phyloP scores from a whole-genome alignment of 2,113 vertebrate species.

The Thalassarche chlororhynchos region DNA sequence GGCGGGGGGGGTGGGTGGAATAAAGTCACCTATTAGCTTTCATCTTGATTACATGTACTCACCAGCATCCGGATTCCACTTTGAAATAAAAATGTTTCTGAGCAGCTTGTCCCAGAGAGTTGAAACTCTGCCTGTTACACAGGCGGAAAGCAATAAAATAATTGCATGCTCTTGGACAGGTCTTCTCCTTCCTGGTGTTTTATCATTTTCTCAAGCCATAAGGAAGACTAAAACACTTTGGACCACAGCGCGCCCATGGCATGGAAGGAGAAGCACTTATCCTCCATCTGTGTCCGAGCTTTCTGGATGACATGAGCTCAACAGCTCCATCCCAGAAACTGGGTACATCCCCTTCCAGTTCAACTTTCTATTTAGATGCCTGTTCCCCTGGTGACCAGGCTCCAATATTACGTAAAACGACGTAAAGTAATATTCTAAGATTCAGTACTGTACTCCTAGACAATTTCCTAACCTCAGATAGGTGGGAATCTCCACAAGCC shows the following conservation, averaged over 20 bases:
- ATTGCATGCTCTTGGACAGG: background rate
- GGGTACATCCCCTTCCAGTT: background rate
- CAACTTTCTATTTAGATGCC: background rate
- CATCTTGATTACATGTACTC: background rate
- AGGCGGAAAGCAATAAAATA: background rate
- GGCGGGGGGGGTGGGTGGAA: background rate
- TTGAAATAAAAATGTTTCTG: background rate
- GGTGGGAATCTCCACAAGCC: background rate
- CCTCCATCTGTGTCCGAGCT: background rate
- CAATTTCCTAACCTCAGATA: background rate
- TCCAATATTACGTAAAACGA: background rate
- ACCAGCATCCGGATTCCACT: background rate
- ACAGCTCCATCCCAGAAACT: background rate
- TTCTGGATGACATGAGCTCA: background rate
- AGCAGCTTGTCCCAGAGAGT: background rate
- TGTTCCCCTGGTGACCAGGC: background rate
- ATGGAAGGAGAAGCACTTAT: background rate
- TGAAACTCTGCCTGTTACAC: background rate
- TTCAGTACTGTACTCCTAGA: background rate
- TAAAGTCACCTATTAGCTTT: slow-evolving; percentile 5
- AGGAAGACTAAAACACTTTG: background rate
- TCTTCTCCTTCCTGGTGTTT: background rate
- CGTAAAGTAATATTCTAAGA: background rate
- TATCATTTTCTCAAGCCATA: background rate
- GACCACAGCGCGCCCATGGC: accelerated